phyloP scores from a whole-genome alignment of 1,140 invertebrate genomes.

The Apocrypta bakeri region DNA sequence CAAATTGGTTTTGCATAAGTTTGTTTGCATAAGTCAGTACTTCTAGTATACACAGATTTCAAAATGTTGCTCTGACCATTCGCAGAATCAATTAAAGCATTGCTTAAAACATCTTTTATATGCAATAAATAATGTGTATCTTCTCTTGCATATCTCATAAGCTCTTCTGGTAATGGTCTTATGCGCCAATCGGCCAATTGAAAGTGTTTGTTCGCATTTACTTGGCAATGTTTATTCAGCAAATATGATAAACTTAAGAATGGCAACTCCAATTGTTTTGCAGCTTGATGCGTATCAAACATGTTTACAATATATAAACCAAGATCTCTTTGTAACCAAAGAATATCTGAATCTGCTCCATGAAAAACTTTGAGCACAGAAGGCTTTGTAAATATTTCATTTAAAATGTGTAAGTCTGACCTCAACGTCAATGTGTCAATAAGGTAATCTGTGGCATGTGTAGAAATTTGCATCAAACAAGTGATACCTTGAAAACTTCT shows the following conservation, averaged over 20 bases:
- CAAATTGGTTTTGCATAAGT: slow-evolving; percentile 88
- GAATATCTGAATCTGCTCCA: slow-evolving; percentile 91
- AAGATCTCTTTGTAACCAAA: slow-evolving; percentile 97
- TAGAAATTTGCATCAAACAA: slow-evolving; percentile 97
- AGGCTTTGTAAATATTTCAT: slow-evolving; percentile 94
- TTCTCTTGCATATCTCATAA: slow-evolving; percentile 91
- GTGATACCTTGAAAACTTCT: slow-evolving; percentile 89
- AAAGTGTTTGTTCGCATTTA: slow-evolving; percentile 90
- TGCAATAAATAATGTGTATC: slow-evolving; percentile 98
- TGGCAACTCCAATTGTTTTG: slow-evolving; percentile 83
- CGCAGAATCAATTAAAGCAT: slow-evolving; percentile 83
- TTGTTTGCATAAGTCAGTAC: slow-evolving; percentile 84
- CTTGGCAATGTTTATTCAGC: slow-evolving; percentile 85
- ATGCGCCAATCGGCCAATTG: slow-evolving; percentile 98
- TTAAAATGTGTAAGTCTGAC: slow-evolving; percentile 88
- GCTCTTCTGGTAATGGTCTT: slow-evolving; percentile 88
- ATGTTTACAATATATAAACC: slow-evolving; percentile 97
- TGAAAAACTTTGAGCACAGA: slow-evolving; percentile 96
- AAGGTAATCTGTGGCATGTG: slow-evolving; percentile 89
- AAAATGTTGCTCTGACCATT: slow-evolving; percentile 83
- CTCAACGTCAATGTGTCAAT: slow-evolving; percentile 91
- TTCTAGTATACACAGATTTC: slow-evolving; percentile 81
- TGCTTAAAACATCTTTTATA: slow-evolving; percentile 89
- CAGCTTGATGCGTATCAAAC: slow-evolving; percentile 96
- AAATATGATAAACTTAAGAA: slow-evolving; percentile 87